phyloP scores from a whole-genome alignment of 1,140 invertebrate genomes.

The Drosophila takahashii region DNA sequence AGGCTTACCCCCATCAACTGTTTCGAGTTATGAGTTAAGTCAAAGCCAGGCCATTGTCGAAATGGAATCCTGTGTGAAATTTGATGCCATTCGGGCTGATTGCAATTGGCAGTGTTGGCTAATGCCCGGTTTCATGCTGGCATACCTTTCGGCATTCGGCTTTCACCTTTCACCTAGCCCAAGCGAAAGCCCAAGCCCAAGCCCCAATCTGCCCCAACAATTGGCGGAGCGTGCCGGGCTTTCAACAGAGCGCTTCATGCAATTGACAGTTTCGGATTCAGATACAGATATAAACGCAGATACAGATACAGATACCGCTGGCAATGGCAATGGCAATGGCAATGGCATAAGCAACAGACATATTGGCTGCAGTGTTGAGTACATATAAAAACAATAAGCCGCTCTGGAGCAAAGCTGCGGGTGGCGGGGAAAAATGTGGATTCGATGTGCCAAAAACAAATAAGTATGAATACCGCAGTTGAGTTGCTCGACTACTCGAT shows the following conservation, averaged over 20 bases:
- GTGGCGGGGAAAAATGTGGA: not conserved
- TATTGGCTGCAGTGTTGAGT: conserved; percentile 47
- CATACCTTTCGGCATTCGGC: conserved; percentile 1
- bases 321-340: not conserved
- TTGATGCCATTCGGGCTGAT: conserved; percentile 36
- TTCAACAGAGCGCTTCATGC: conserved; percentile 29
- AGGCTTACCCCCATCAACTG: not conserved
- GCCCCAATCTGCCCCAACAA: not conserved
- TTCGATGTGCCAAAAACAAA: conserved; percentile 33
- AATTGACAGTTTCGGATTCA: conserved; percentile 51
- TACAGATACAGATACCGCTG: conserved; percentile 14
- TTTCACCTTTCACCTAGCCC: not conserved
- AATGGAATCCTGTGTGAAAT: conserved; percentile 8
- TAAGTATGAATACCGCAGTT: not conserved
- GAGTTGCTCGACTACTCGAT: not conserved
- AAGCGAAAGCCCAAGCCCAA: no score
- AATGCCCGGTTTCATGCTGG: conserved; percentile 21
- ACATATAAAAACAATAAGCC: conserved; percentile 80
- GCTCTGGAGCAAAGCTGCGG: conserved; percentile 8
- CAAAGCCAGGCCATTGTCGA: conserved; percentile 33
- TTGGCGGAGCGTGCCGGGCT: conserved; percentile 24
- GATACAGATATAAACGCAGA: conserved; percentile 25
- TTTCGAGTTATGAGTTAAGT: conserved; percentile 26
- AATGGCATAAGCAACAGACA: conserved; percentile 3
- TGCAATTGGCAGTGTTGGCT: conserved; percentile 34